phyloP scores from a whole-genome alignment of 2,797 vertebrate genomes.

The Phyllotis vaccarum region DNA sequence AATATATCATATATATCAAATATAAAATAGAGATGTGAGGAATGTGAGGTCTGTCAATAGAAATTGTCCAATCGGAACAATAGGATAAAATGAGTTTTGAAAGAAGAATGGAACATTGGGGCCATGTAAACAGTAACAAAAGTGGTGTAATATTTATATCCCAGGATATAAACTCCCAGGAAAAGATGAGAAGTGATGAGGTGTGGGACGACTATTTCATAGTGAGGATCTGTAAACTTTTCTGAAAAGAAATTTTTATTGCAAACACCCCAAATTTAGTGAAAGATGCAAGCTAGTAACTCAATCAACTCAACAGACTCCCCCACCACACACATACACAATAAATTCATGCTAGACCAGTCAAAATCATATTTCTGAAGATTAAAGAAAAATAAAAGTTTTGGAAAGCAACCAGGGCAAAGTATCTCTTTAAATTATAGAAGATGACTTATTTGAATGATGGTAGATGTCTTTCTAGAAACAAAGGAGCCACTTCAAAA shows the following conservation, averaged over 20 bases:
- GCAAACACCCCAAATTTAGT: neutral
- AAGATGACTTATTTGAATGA: neutral
- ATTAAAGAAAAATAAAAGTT: neutral
- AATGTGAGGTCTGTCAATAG: neutral
- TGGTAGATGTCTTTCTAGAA: neutral
- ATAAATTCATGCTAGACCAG: neutral
- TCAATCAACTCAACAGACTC: neutral
- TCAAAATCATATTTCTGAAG: neutral
- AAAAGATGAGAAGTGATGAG: neutral
- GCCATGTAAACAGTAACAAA: neutral
- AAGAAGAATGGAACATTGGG: neutral
- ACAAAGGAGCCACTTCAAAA: neutral
- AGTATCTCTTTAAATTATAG: neutral
- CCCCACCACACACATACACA: neutral
- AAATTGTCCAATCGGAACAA: neutral
- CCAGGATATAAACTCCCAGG: neutral
- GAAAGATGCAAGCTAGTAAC: neutral
- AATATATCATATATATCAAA: neutral
- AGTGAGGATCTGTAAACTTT: neutral
- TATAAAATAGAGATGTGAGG: neutral
- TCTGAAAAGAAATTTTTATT: neutral
- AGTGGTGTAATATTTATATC: neutral
- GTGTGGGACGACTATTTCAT: too few relatives aligned
- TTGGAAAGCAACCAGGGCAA: neutral
- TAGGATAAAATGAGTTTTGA: neutral